These are phyloP conservation scores for Vulpes vulpes DNA, from an alignment of 2,113 vertebrate genomes.

Conservation along the genomic window DNA sequence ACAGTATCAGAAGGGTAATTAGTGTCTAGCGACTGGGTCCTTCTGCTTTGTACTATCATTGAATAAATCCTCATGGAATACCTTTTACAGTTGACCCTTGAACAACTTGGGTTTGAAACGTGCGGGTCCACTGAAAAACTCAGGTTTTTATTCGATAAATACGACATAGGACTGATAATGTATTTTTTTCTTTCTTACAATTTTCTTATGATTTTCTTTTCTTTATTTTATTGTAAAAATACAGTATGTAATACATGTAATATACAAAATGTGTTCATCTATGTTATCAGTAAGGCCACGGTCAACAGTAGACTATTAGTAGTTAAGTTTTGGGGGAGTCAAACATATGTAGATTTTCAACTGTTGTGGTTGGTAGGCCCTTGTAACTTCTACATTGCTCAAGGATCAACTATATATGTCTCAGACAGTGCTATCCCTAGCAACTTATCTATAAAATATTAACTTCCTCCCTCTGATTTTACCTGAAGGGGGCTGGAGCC, in stretches of 20 bases:
- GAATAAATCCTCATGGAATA: constrained; percentile 17
- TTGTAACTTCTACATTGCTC: neutral
- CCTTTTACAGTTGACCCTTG: neutral
- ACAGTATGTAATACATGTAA: neutral
- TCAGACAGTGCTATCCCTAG: neutral
- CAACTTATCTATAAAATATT: neutral
- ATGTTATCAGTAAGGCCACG: neutral
- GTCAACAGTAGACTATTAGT: neutral
- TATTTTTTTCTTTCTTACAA: neutral
- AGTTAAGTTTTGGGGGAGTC: neutral
- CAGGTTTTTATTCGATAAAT: neutral
- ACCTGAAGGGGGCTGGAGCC: neutral
- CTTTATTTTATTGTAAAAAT: neutral
- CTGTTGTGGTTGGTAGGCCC: neutral
- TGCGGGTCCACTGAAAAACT: neutral
- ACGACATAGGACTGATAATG: neutral
- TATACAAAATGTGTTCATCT: neutral
- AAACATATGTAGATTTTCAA: neutral
- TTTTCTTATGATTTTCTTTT: neutral
- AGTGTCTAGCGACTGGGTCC: neutral
- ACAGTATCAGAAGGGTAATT: neutral
- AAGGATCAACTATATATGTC: neutral
- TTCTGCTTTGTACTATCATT: neutral
- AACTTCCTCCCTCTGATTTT: neutral
- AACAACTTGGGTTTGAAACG: neutral